These are phyloP conservation scores for Hirtodrosophila histrioides DNA, from an alignment of 2,888 invertebrate species.

Conservation along the genomic window DNA sequence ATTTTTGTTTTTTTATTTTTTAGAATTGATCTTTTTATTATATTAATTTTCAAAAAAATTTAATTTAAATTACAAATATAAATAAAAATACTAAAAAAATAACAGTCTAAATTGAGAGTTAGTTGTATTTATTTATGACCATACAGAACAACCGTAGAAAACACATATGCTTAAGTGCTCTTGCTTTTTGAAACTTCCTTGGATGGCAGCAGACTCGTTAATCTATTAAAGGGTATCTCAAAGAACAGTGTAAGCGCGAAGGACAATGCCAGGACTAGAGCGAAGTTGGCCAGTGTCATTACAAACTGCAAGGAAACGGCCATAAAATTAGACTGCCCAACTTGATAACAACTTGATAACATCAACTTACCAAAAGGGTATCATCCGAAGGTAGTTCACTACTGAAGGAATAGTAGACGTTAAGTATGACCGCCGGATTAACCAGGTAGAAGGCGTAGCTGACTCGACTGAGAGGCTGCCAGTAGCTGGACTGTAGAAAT, in stretches of 20 bases:
- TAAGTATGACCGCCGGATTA: slow-evolving; percentile 46
- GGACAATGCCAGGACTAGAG: slow-evolving; percentile 19
- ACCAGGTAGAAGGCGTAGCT: slow-evolving; percentile 48
- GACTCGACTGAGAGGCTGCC: slow-evolving; percentile 45
- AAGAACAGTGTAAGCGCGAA: slow-evolving; percentile 38
- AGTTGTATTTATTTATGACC: too few relatives aligned
- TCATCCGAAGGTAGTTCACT: slow-evolving; percentile 26
- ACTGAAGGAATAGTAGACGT: slow-evolving; percentile 27
- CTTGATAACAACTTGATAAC: too few relatives aligned
- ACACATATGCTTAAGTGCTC: background rate
- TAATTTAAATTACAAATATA: too few relatives aligned
- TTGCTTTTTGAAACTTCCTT: background rate
- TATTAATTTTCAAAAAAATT: too few relatives aligned
- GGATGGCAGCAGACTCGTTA: slow-evolving; percentile 21
- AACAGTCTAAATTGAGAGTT: too few relatives aligned
- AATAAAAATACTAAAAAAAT: too few relatives aligned
- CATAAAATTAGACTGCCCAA: background rate
- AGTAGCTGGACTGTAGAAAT: slow-evolving; percentile 17
- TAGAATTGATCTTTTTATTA: too few relatives aligned
- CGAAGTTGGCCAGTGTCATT: slow-evolving; percentile 12
- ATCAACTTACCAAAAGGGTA: slow-evolving; percentile 27
- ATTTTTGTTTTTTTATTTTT: too few relatives aligned
- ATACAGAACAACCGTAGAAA: too few relatives aligned
- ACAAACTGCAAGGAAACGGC: slow-evolving; percentile 29
- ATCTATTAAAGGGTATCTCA: slow-evolving; percentile 42